Conservation (phyloP, 2,797 vertebrate genomes). For the Falco columbarius region DNA sequence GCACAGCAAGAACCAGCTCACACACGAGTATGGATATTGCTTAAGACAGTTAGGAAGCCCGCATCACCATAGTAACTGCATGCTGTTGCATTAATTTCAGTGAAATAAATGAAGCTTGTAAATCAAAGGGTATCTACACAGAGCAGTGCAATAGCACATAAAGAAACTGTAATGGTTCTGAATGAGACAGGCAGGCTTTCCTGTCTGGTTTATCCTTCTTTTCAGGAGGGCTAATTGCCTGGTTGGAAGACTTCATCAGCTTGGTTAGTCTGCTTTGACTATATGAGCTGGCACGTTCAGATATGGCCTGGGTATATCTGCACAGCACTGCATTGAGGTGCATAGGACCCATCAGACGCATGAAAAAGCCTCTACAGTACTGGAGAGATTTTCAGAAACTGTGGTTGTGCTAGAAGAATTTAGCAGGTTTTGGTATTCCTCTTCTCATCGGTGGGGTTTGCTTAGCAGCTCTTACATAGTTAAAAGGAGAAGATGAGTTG, state of each 20-base stretch:
- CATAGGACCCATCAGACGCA: neutral
- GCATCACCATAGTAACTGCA: conserved; percentile 46
- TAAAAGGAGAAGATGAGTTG: neutral
- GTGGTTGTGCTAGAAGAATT: neutral
- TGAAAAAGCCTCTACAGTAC: neutral
- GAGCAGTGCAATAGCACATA: neutral
- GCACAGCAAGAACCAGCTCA: neutral
- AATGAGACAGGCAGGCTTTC: neutral
- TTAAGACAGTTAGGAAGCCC: neutral
- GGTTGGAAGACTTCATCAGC: neutral
- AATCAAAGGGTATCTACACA: neutral
- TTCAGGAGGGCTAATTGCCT: neutral
- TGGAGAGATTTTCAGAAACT: neutral
- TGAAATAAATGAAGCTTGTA: conserved; percentile 13
- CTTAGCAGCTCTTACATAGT: neutral
- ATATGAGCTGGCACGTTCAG: neutral
- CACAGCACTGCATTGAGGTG: neutral
- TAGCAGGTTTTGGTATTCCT: neutral
- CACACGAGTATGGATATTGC: neutral
- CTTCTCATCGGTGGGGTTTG: neutral
- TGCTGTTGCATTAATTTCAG: conserved; percentile 28
- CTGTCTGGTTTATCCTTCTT: neutral
- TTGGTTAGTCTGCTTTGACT: neutral
- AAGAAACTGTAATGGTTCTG: neutral
- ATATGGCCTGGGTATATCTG: neutral